Percentiles rank a stretch among this genome's conserved stretches.
Conservation (phyloP, 2,113 vertebrate species). For the Gopherus evgoodei region DNA sequence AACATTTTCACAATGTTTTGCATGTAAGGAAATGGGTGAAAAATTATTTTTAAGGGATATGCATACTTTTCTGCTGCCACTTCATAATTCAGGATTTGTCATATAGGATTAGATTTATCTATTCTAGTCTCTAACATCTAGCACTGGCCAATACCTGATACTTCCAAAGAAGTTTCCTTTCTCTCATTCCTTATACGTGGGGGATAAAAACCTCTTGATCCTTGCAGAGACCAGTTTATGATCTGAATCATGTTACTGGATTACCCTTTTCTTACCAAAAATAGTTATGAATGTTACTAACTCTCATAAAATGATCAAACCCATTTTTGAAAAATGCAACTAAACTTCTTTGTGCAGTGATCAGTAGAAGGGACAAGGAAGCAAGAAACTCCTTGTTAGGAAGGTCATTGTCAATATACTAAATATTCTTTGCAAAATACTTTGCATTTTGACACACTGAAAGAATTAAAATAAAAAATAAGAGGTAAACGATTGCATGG, state of each 20-base stretch:
- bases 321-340: constrained; percentile 23
- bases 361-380: not conserved
- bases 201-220: not conserved
- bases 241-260: constrained; percentile 14
- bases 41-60: not conserved
- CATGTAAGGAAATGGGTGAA: not conserved
- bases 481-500: not conserved
- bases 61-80: not conserved
- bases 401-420: not conserved
- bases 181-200: not conserved
- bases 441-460: not conserved
- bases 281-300: constrained; percentile 17
- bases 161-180: not conserved
- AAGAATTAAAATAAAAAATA: constrained; percentile 23
- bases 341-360: not conserved
- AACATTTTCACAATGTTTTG: constrained; percentile 26
- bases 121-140: not conserved
- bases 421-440: not conserved
- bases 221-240: not conserved
- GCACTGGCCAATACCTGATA: not conserved
- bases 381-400: not conserved
- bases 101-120: not conserved
- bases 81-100: not conserved
- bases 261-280: not conserved
- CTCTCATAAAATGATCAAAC: constrained; percentile 10